phyloP scores from a whole-genome alignment of 1,140 invertebrate genomes.

The Scaptomyza montana region DNA sequence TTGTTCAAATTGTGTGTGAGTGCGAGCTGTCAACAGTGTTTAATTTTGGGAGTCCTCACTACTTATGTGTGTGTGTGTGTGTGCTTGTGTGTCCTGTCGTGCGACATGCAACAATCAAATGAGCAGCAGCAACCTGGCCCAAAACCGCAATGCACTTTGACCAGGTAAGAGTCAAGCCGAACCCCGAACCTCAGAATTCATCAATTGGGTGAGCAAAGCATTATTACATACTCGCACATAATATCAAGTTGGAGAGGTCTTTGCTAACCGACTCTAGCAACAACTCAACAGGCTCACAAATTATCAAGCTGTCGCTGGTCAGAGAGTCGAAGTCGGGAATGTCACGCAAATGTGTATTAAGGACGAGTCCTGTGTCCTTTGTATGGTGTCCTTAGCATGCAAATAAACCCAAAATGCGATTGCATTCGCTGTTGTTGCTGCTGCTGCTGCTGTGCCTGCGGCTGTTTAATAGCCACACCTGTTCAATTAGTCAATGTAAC shows the following conservation, averaged over 20 bases:
- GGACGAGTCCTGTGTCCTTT: constrained; percentile 3
- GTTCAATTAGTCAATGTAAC: constrained; percentile 84
- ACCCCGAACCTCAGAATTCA: neutral
- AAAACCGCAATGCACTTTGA: constrained; percentile 80
- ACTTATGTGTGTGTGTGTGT: constrained; percentile 3
- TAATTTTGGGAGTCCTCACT: constrained; percentile 62
- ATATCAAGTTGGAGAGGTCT: constrained; percentile 27
- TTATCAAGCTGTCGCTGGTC: constrained; percentile 71
- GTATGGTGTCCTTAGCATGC: constrained; percentile 55
- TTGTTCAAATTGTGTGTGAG: constrained; percentile 72
- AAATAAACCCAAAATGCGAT: constrained; percentile 64
- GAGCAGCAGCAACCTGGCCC: constrained; percentile 16
- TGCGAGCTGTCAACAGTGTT: constrained; percentile 80
- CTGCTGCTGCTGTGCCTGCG: constrained; percentile 54
- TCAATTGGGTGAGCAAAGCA: constrained; percentile 35
- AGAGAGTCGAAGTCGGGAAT: constrained; percentile 7
- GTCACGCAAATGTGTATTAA: neutral
- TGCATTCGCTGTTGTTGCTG: constrained; percentile 37
- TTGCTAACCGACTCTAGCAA: constrained; percentile 42
- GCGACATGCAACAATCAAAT: constrained; percentile 61
- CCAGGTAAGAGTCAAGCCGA: constrained; percentile 27
- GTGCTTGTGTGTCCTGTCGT: constrained; percentile 36
- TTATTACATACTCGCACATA: constrained; percentile 48
- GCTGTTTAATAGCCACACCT: constrained; percentile 83
- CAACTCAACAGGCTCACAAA: constrained; percentile 81